Evolutionary conservation across 2,113 vertebrate genomes (phyloP).

Genomic region (Cyprichromis sp.): DNA sequence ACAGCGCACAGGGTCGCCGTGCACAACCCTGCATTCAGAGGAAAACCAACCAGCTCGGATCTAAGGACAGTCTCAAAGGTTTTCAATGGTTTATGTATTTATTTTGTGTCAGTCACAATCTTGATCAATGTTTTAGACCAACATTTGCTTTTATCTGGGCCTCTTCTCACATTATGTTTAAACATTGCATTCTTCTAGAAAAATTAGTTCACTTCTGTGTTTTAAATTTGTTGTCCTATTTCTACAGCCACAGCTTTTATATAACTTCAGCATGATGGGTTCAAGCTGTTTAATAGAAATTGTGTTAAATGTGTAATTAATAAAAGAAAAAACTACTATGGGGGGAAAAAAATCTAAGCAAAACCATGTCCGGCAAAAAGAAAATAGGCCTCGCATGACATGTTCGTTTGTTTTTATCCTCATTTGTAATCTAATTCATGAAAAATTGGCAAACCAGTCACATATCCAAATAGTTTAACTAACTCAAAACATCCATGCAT

Average conservation of each 20-base stretch:
- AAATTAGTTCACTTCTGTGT: background rate
- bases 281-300: background rate
- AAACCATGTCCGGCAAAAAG: background rate
- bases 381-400: background rate
- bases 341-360: background rate
- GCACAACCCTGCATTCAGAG: background rate
- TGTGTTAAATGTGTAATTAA: background rate
- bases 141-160: background rate
- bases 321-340: background rate
- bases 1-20: background rate
- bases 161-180: background rate
- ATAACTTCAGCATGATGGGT: background rate
- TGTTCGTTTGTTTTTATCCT: background rate
- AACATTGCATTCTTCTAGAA: rapidly evolving
- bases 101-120: background rate
- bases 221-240: background rate
- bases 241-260: background rate
- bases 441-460: background rate
- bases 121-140: background rate
- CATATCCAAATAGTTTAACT: background rate
- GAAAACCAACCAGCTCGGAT: rapidly evolving
- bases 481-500: background rate
- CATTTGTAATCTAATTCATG: background rate
- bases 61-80: background rate
- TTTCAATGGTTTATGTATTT: background rate